Evolutionary conservation across 2,888 invertebrate genomes (phyloP).

Genomic region (Lithosia quadra): DNA sequence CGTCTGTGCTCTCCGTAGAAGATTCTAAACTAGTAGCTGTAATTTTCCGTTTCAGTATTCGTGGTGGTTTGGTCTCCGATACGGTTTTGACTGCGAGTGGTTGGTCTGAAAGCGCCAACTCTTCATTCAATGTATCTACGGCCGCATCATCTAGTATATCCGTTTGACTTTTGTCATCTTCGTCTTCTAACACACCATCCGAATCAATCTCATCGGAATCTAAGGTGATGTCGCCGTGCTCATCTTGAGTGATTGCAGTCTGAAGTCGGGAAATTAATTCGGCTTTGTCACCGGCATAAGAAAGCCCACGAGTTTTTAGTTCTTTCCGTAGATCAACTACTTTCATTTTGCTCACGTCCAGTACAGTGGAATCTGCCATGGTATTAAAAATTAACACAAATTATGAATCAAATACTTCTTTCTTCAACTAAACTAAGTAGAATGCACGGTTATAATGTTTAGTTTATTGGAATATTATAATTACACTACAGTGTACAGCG

Average conservation of each 20-base stretch:
- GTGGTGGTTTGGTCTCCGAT: conserved; percentile 63
- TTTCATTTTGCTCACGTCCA: conserved; percentile 85
- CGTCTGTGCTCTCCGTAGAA: conserved; percentile 59
- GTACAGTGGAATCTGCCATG: conserved; percentile 69
- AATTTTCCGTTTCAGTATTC: conserved; percentile 75
- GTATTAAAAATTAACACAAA: conserved; percentile 1
- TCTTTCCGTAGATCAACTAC: conserved; percentile 95
- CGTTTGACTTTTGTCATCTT: conserved; percentile 83
- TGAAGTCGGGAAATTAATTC: conserved; percentile 93
- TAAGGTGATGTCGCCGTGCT: conserved; percentile 73
- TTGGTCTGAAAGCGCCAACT: conserved; percentile 72
- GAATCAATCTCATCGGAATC: conserved; percentile 85
- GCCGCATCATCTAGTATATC: conserved; percentile 77
- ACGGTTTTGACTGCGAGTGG: conserved; percentile 57
- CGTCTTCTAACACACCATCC: conserved; percentile 84
- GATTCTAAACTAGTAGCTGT: conserved; percentile 50
- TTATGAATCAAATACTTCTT: neutral
- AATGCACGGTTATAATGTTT: neutral
- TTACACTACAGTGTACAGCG: too few relatives aligned
- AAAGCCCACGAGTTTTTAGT: conserved; percentile 92
- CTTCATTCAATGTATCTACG: conserved; percentile 76
- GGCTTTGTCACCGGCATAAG: conserved; percentile 92
- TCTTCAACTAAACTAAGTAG: neutral
- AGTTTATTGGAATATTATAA: too few relatives aligned
- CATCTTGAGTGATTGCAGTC: conserved; percentile 82